These are phyloP conservation scores for Pararge aegeria DNA, from an alignment of 1,140 invertebrate genomes.

Conservation along the genomic window DNA sequence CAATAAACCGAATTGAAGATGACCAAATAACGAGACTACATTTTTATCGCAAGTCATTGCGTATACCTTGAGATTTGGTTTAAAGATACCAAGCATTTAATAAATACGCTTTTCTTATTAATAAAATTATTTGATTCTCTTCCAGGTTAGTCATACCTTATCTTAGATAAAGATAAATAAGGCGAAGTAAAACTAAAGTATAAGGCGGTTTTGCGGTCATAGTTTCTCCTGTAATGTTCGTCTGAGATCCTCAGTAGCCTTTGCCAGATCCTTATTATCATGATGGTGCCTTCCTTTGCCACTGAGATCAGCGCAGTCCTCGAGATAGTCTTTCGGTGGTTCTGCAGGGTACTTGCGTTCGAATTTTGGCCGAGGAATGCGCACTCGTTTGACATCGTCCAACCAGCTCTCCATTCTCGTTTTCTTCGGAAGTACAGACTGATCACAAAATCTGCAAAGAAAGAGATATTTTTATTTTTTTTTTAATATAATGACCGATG, in stretches of 20 bases:
- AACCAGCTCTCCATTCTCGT: conserved; percentile 89
- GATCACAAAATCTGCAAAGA: conserved; percentile 14
- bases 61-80: no score
- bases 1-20: no score
- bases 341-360: conserved; percentile 83
- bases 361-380: conserved; percentile 91
- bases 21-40: no score
- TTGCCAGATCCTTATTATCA: conserved; percentile 81
- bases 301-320: conserved; percentile 71
- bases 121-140: background rate
- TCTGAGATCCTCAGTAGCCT: conserved; percentile 86
- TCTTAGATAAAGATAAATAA: background rate
- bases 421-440: background rate
- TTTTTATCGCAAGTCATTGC: no score
- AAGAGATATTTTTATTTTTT: background rate
- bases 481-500: background rate
- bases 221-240: conserved; percentile 87
- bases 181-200: conserved; percentile 12
- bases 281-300: conserved; percentile 59
- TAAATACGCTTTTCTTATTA: background rate
- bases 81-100: no score
- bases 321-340: conserved; percentile 84
- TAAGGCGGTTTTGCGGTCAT: conserved; percentile 69
- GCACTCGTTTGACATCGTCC: conserved; percentile 89
- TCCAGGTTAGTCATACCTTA: background rate